Evolutionary conservation across 2,113 vertebrate genomes (phyloP).

Genomic region (Orthonyx spaldingii): DNA sequence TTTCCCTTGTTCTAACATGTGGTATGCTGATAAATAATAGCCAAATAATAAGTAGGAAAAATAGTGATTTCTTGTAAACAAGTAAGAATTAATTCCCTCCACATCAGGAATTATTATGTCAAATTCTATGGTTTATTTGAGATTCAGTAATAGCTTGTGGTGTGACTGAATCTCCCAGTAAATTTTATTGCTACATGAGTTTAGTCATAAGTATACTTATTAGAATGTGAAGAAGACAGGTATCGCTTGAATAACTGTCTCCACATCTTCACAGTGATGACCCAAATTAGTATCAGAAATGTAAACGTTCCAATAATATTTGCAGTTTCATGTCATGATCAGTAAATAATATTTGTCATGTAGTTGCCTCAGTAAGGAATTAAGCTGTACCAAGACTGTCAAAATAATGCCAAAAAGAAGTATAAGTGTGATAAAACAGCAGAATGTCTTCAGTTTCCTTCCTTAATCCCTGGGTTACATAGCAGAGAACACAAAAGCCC

Average conservation of each 20-base stretch:
- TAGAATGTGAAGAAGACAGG: neutral
- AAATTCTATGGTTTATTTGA: slow-evolving; percentile 7
- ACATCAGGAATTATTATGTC: neutral
- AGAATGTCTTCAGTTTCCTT: neutral
- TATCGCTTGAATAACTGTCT: neutral
- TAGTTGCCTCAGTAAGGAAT: neutral
- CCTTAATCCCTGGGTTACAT: neutral
- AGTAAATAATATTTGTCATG: neutral
- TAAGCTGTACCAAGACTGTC: neutral
- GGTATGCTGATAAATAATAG: neutral
- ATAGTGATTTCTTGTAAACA: neutral
- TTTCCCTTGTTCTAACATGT: slow-evolving; percentile 8
- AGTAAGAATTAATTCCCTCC: neutral
- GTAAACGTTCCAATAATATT: neutral
- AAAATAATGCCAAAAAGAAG: neutral
- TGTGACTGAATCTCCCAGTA: neutral
- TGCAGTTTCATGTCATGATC: neutral
- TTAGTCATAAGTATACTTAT: neutral
- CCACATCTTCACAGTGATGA: neutral
- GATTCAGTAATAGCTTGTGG: neutral
- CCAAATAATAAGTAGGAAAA: neutral
- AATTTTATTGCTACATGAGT: neutral
- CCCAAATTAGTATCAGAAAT: neutral
- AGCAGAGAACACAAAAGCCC: neutral
- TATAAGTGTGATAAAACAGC: neutral